Evolutionary conservation across 2,888 invertebrate genomes (phyloP).

Genomic region (Flabesymbios commensalis): DNA sequence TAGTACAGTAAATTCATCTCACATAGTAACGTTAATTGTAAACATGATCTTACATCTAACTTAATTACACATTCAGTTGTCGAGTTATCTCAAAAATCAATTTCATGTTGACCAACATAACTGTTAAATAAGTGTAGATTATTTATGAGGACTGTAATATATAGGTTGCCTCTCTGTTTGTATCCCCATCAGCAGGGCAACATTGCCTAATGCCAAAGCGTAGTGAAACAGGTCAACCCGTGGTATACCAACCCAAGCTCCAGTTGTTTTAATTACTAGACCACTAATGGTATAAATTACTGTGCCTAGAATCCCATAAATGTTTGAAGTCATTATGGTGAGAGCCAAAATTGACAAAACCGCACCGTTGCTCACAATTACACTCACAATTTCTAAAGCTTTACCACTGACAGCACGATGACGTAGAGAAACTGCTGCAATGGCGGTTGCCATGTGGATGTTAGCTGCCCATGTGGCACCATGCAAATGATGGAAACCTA

Average conservation of each 20-base stretch:
- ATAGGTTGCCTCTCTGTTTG: neutral
- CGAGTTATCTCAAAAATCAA: no score
- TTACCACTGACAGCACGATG: no score
- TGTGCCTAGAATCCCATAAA: neutral
- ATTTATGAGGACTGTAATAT: no score
- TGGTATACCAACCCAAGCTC: neutral
- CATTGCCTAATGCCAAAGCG: constrained; percentile 9
- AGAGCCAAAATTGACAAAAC: neutral
- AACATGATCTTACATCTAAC: no score
- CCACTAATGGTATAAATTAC: neutral
- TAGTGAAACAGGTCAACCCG: constrained; percentile 20
- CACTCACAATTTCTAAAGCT: no score
- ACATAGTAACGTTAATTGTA: no score
- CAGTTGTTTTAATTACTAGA: constrained; percentile 5
- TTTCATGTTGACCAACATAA: no score
- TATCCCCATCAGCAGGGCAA: constrained; percentile 9
- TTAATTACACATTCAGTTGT: no score
- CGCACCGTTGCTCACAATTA: no score
- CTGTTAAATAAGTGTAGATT: no score
- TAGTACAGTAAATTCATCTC: no score
- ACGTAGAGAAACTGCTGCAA: neutral
- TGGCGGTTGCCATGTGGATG: neutral
- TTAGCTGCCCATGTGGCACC: neutral
- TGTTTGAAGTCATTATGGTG: neutral
- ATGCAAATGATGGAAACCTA: neutral